Conservation (phyloP, 2,113 vertebrate species). For the Lasiurus cinereus region DNA sequence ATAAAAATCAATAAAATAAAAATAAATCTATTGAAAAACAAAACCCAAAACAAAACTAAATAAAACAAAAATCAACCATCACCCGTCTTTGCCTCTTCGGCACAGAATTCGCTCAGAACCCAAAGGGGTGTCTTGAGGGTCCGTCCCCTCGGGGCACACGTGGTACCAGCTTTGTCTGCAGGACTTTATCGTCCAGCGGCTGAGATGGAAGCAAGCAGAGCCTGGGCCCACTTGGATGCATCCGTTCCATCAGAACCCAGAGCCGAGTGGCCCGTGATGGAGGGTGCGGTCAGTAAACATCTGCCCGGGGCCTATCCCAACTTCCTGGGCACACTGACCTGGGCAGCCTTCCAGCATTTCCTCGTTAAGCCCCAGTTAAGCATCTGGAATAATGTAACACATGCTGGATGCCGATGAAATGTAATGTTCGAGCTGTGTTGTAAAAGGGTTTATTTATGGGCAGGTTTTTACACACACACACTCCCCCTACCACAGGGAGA, state of each 20-base stretch:
- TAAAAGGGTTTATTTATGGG: conserved; percentile 64
- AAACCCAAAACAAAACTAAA: no score
- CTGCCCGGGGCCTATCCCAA: no score
- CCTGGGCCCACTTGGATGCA: no score
- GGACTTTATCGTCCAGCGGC: not conserved
- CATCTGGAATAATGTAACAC: conserved; percentile 61
- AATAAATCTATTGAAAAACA: no score
- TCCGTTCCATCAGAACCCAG: not conserved
- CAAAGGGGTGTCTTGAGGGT: not conserved
- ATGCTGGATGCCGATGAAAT: conserved; percentile 22
- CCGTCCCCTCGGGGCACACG: not conserved
- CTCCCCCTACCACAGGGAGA: conserved; percentile 46
- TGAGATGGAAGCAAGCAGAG: not conserved
- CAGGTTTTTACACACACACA: conserved; percentile 37
- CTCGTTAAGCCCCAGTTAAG: not conserved
- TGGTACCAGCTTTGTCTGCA: not conserved
- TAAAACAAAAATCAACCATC: not conserved
- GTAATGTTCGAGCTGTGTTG: conserved; percentile 38
- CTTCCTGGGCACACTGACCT: no score
- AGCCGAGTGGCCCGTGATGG: rapidly evolving
- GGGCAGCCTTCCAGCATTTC: not conserved
- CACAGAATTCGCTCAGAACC: not conserved
- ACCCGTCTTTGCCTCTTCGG: not conserved
- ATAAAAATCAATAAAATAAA: no score
- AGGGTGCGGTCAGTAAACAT: not conserved